A percentile compares a stretch with the other conserved stretches of the same genome.
Evolutionary conservation across 1,140 invertebrate species (phyloP).

Genomic region (Macrocentrus cingulum): DNA sequence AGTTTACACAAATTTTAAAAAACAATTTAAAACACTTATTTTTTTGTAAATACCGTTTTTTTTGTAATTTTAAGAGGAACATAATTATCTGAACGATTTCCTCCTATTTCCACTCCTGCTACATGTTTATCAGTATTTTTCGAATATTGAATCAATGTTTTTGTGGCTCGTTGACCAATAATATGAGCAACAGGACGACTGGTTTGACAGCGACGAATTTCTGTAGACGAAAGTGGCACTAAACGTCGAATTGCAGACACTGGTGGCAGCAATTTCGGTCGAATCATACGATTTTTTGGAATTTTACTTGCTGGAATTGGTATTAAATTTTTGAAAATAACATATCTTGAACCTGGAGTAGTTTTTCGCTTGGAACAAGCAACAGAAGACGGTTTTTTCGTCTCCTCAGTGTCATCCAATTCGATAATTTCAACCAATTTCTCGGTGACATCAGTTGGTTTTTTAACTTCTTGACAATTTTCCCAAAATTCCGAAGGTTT

Average conservation of each 20-base stretch:
- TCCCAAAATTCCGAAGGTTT: constrained; percentile 44
- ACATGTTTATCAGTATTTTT: background rate
- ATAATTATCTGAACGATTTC: no score
- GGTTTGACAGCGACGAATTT: background rate
- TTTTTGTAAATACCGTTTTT: no score
- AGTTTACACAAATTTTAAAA: no score
- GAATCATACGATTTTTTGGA: no score
- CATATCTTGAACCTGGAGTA: no score
- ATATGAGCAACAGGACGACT: background rate
- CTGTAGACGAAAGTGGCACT: background rate
- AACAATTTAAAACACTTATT: no score
- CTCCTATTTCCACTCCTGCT: background rate
- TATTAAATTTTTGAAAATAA: no score
- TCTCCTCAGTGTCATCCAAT: background rate
- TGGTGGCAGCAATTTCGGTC: no score
- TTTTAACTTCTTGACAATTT: constrained; percentile 22
- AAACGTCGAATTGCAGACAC: background rate
- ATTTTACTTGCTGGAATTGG: no score
- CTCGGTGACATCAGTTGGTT: background rate
- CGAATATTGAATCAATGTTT: background rate
- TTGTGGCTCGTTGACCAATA: background rate
- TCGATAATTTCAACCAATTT: constrained; percentile 14
- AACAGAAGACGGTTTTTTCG: background rate
- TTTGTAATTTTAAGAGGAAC: no score
- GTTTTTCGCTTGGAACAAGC: no score